Base-by-base conservation (phyloP, 2,888 invertebrate genomes). In the Halictus ligatus region DNA sequence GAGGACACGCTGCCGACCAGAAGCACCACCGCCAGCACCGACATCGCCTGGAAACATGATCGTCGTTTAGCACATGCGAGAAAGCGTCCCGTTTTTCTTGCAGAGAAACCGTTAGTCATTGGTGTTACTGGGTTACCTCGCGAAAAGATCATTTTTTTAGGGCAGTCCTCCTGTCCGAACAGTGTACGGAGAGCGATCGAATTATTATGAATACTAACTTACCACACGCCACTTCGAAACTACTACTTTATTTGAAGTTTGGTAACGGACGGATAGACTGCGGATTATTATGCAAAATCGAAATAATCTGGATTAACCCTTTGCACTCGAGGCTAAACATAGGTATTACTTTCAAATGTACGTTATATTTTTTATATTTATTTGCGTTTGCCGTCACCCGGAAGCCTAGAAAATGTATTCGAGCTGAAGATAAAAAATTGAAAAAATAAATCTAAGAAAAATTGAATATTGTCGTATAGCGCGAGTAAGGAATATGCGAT, bases 41-140 rank as follows among this genome's bases (percentile, higher is more conserved):
- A 85, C 80, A 90, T 90, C 46, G 64, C 78, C 93, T 93, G 91
- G 0, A 58, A 77, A 8, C 5, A 76, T 43, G 10, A 69, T 58
- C 12, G 43, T 54, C 35, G 21, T 54, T 83, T 13, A 60, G 25
- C 50, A 54, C 12, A 76, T 18, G 18, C 48, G 21, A 8, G 64
- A 46, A 48, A 67, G 25, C 25, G 67, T n/a, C 50, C 29, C 15
- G 40, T 69, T 69, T 69, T 69, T 69, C 50, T 18, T 78, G 40
- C 21, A 29, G 46, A 35, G 77, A 77, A 67, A 77, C 64, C 67
- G 43, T 46, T 48, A 7, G 67, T 40, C 35, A 69, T 35, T 40
- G 40, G 67, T 69, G 67, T 40, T 69, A 69, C 10, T 69, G 10
- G 67, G 67, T 69, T 69, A 69, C 0, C 21, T 18, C 67, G 18